Base-by-base conservation (phyloP, 2,888 invertebrate genomes). In the Apodemia zela region DNA sequence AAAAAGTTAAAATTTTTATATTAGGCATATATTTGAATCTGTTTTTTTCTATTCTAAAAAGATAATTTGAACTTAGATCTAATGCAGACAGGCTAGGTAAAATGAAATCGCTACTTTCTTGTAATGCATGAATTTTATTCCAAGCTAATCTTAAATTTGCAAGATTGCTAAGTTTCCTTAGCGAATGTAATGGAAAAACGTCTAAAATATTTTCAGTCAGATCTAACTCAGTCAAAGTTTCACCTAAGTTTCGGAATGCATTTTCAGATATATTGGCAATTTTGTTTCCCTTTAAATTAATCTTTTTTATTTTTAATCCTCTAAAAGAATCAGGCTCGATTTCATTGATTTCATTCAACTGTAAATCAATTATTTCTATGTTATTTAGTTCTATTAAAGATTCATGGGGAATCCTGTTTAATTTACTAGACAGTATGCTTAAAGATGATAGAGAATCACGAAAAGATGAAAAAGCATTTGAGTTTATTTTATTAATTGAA, bases 171-270 rank as follows among this genome's bases (percentile, higher is more conserved):
- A 98, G 91, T 72, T 96, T 94, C 64, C 95, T 93, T 68, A 98
- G 82, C 8, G 97, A 94, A 72, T 94, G 90, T 89, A 97, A 94
- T 0, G 98, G 98, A 85, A 98, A 97, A 68, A 93, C 85, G 74
- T 94, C 94, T n/a, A 98, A 87, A 80, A 95, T 96, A 87, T 98
- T 98, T 87, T 97, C 97, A 8, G 97, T 95, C 68, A 98, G 89
- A 82, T 97, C 97, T 71, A 98, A 93, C 81, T 97, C 97, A 65
- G 94, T 94, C 72, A 98, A 92, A 67, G 94, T 94, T 68, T 94
- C 93, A 79, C 97, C 96, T 63, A 97, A 89, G 0, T 96, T 96
- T 49, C 94, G 92, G 82, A 97, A 97, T 59, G 97, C 97, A 84
- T 96, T 95, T 78, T 97, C 97, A 8, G 96, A 96, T 77, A 98